Evolutionary conservation across 2,113 vertebrate genomes (phyloP), one percentile per base, ranked within the genome.

Genomic region (Paralichthys olivaceus): DNA sequence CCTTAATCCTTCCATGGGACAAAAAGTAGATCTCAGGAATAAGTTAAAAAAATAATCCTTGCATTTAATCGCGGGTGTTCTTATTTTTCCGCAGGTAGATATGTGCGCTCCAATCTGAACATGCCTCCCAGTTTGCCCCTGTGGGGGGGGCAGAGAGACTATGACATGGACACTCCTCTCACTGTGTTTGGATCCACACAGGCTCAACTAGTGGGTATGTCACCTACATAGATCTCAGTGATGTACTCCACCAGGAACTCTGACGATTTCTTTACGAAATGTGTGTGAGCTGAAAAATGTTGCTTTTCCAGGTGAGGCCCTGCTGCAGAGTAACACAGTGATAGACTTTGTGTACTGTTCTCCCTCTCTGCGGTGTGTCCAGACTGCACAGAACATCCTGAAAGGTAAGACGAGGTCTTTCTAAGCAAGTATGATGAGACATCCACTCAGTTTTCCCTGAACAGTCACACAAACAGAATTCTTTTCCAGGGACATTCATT

Each of bases 301-400:
- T 83, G 26, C 54, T 45, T 22, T 34, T 74, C 23, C 91, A 99
- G 97, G 97, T 15, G 96, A 98, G 85, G 97, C 97, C 43, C 91
- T 99, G 60, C 79, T 97, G 9, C 97, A 99, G 90, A 98, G 95
- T 2, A 96, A 95, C 49, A 95, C 96, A 1, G 23, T 89, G 9
- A 93, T 99, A 4, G 96, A 98, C 71, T 94, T 93, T 26, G 90
- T 99, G 73, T 99, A 98, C 84, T 97, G 96, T 66, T 99, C 97
- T 15, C 97, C 97, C 0, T 96, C 97, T 1, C 91, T 99, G 45
- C 95, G 97, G 19, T 99, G 97, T 4, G 96, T 99, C 0, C 97
- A 99, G 94, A 99, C 97, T 0, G 97, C 97, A 26, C 95, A 98
- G 86, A 95, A 97, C 71, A 98, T 99, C 87, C 92, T 99, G 67